Evolutionary conservation across 2,113 vertebrate species (phyloP).

Genomic region (Limnothrissa miodon): DNA sequence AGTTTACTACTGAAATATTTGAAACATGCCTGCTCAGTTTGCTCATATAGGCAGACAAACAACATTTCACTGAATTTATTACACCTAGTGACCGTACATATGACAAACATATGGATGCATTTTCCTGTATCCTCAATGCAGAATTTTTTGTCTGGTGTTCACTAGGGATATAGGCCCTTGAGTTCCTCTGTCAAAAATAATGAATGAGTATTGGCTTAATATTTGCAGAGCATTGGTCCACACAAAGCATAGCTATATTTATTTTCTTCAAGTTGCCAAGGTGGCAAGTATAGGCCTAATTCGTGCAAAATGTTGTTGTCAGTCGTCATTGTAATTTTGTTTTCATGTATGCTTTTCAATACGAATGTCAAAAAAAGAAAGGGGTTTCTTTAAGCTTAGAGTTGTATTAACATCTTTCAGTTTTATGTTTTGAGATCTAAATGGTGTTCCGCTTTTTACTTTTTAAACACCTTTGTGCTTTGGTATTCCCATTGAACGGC

Average conservation of each 20-base stretch:
- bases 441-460: neutral
- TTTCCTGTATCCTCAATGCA: no score
- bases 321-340: neutral
- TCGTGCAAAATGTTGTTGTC: neutral
- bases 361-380: neutral
- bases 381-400: neutral
- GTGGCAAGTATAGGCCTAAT: neutral
- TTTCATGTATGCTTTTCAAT: neutral
- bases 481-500: neutral
- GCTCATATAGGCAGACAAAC: no score
- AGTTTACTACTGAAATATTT: neutral
- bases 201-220: neutral
- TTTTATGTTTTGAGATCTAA: neutral
- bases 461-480: slow-evolving; percentile 10
- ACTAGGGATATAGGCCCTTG: neutral
- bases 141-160: neutral
- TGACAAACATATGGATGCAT: no score
- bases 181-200: neutral
- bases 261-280: neutral
- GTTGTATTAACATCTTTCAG: slow-evolving; percentile 1
- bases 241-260: neutral
- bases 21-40: neutral
- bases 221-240: neutral
- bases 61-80: no score
- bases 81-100: no score